Evolutionary conservation across 2,113 vertebrate species (phyloP).

Genomic region (Gnathonemus echidnorhynchus): DNA sequence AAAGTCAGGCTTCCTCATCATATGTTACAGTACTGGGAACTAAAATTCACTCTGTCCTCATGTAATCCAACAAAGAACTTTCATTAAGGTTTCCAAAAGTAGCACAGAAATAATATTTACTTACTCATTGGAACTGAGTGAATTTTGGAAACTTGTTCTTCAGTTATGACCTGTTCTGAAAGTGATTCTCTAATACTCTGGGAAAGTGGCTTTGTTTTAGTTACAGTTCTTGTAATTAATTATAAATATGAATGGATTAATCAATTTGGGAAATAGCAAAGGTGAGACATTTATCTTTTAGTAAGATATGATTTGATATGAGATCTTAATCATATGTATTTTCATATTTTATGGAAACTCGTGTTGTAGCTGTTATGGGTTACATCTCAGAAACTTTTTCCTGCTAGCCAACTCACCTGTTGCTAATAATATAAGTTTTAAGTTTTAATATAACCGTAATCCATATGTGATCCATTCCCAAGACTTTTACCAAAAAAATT

Average conservation of each 20-base stretch:
- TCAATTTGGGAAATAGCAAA: not conserved
- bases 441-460: not conserved
- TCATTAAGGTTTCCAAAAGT: not conserved
- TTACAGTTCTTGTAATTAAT: not conserved
- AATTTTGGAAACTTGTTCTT: not conserved
- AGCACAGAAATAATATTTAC: not conserved
- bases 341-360: not conserved
- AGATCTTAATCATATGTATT: not conserved
- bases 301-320: not conserved
- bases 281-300: not conserved
- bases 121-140: not conserved
- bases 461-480: not conserved
- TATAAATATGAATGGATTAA: not conserved
- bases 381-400: not conserved
- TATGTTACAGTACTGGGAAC: not conserved
- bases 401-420: not conserved
- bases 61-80: not conserved
- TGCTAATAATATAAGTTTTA: not conserved
- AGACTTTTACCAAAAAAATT: not conserved
- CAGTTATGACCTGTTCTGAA: not conserved
- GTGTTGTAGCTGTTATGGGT: not conserved
- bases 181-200: not conserved
- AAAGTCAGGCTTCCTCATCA: not conserved
- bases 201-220: not conserved
- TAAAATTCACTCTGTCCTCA: not conserved